Percentiles rank a stretch among this genome's conserved stretches.
Evolutionary conservation across 2,888 invertebrate species (phyloP).

Genomic region (Syritta pipiens): DNA sequence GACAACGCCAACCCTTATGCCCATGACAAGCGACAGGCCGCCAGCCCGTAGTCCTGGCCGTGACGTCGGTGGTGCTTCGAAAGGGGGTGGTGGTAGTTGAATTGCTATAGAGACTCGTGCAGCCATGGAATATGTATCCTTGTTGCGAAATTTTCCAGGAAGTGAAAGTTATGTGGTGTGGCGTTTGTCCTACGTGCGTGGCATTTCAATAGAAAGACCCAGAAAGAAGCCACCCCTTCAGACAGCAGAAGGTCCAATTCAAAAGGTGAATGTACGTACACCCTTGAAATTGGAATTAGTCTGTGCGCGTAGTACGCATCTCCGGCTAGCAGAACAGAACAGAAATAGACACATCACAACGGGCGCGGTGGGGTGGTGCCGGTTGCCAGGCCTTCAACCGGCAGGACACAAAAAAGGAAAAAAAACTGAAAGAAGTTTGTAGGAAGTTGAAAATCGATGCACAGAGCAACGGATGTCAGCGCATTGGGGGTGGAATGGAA

Average conservation of each 20-base stretch:
- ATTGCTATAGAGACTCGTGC: conserved; percentile 13
- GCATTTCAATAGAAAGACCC: conserved; percentile 23
- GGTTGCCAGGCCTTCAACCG: conserved; percentile 10
- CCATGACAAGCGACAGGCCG: conserved; percentile 32
- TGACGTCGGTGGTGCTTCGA: not conserved
- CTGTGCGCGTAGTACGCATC: conserved; percentile 48
- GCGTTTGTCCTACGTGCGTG: conserved; percentile 48
- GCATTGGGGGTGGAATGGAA: conserved; percentile 8
- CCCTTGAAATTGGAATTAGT: conserved; percentile 53
- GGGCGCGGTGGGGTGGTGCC: not conserved
- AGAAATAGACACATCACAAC: conserved; percentile 47
- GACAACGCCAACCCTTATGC: conserved; percentile 25
- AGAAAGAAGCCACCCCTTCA: not conserved
- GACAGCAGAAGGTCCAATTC: conserved; percentile 6
- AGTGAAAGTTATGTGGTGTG: conserved; percentile 54
- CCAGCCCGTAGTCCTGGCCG: not conserved
- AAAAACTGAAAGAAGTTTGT: no score
- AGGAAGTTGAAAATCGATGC: conserved; percentile 53
- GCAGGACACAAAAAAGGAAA: not conserved
- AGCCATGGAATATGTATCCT: conserved; percentile 15
- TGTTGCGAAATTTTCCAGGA: conserved; percentile 42
- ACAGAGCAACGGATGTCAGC: not conserved
- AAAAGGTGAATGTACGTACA: conserved; percentile 31
- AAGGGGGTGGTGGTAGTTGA: conserved; percentile 5
- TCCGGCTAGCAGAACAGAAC: conserved; percentile 24